Evolutionary conservation across 2,113 vertebrate species (phyloP), one percentile per base, ranked within the genome.

Genomic region (Ammodytes marinus): DNA sequence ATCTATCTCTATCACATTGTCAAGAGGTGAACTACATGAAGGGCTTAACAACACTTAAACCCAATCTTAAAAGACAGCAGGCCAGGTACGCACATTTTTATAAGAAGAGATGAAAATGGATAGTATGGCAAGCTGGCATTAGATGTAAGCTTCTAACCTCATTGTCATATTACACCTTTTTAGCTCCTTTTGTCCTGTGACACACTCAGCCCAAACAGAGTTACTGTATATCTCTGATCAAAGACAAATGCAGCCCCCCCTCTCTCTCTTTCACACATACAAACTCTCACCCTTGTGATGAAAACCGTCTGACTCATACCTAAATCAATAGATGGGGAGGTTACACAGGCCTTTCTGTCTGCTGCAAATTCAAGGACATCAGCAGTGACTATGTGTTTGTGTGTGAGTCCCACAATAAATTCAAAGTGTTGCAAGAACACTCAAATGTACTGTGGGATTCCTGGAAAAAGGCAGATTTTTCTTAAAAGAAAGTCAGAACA

Each of bases 251-350:
- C 27, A 72, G 40, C 47, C 35, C 9, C 27, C 27, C 27, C 27
- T 27, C 50, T 47, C 46, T 52, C 15, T 76, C 15, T 54, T 40
- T 10, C 47, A 45, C 52, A 57, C 14, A 61, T 13, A 69, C 42
- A 50, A 46, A 66, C 70, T 14, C 59, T 43, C 11, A 71, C 47
- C 83, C 74, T 84, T 71, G 86, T 79, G 82, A 88, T 86, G 86
- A 86, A 78, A 74, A 84, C 79, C 69, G 82, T 86, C 88, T 93
- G 92, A 93, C 90, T 92, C 90, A 92, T 86, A 82, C 54, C 50
- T 78, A 82, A 90, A 92, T 92, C 91, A 92, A 93, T 93, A 90
- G 67, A 58, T 73, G 85, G 77, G 86, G 60, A 80, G 72, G 73
- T 64, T 82, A 71, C 85, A 88, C 74, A 84, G 79, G 49, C 77